Evolutionary conservation across 1,140 invertebrate species (phyloP).

Genomic region (Saccostrea echinata): DNA sequence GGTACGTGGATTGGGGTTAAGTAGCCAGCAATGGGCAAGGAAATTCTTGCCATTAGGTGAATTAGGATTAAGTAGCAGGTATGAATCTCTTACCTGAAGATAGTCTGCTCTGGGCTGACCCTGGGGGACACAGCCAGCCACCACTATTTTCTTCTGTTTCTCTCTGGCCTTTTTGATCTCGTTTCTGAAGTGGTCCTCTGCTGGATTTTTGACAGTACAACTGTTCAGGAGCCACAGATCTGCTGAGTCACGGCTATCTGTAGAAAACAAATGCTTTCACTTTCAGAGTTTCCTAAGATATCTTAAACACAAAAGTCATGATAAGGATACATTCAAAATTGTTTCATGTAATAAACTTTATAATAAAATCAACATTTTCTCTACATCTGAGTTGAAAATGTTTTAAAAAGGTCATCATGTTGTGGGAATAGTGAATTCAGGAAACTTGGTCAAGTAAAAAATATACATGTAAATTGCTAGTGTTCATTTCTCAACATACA

Average conservation of each 20-base stretch:
- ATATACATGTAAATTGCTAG: too few relatives aligned
- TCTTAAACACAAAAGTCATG: too few relatives aligned
- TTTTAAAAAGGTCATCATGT: too few relatives aligned
- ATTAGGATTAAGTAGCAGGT: too few relatives aligned
- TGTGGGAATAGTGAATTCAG: too few relatives aligned
- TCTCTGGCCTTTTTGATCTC: slow-evolving; percentile 90
- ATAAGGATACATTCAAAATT: too few relatives aligned
- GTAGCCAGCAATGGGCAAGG: background rate
- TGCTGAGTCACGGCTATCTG: slow-evolving; percentile 89
- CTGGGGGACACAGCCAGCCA: slow-evolving; percentile 98
- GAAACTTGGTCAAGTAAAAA: too few relatives aligned
- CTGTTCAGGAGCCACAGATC: slow-evolving; percentile 98
- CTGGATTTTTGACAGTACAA: slow-evolving; percentile 98
- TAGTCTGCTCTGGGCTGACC: slow-evolving; percentile 78
- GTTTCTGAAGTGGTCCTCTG: slow-evolving; percentile 97
- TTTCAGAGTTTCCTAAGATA: background rate
- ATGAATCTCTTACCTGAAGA: slow-evolving; percentile 69
- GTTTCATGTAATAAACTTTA: too few relatives aligned
- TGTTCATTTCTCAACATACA: too few relatives aligned
- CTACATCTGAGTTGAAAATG: too few relatives aligned
- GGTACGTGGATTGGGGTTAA: too few relatives aligned
- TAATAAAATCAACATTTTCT: too few relatives aligned
- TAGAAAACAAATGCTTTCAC: slow-evolving; percentile 30
- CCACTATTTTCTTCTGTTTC: slow-evolving; percentile 91
- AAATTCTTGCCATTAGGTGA: background rate